Evolutionary conservation across 2,113 vertebrate genomes (phyloP).

Genomic region (Pedionomus torquatus): DNA sequence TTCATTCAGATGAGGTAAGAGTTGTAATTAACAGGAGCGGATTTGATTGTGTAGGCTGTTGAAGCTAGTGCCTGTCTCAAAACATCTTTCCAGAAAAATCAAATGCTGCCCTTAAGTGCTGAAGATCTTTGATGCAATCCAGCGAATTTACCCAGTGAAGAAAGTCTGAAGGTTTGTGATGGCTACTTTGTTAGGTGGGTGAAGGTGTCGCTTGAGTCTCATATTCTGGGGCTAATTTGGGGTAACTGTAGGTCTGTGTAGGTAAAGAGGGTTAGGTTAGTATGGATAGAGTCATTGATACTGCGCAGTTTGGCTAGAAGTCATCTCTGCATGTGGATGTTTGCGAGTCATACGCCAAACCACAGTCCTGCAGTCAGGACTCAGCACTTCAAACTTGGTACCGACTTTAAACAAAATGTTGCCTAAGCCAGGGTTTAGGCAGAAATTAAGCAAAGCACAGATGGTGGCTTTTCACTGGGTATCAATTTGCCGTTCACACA

Average conservation of each 20-base stretch:
- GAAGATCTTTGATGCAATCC: not conserved
- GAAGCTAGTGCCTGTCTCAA: not conserved
- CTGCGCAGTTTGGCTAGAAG: not conserved
- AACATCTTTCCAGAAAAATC: not conserved
- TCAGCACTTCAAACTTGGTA: not conserved
- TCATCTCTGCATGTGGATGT: not conserved
- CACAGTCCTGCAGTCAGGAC: not conserved
- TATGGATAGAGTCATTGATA: rapidly evolving
- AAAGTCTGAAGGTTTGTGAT: not conserved
- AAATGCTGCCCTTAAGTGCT: not conserved
- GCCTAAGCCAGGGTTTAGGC: not conserved
- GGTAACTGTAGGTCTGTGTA: not conserved
- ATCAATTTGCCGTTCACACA: not conserved
- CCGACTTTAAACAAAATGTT: not conserved
- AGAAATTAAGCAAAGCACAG: not conserved
- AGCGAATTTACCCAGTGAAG: not conserved
- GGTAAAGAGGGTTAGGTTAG: not conserved
- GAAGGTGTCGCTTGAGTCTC: not conserved
- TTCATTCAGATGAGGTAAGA: slow-evolving; percentile 24
- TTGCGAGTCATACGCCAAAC: not conserved
- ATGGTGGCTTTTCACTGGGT: not conserved
- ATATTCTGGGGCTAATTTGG: not conserved
- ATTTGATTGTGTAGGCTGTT: slow-evolving; percentile 21
- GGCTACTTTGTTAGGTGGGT: not conserved
- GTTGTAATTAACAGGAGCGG: not conserved